phyloP scores from a whole-genome alignment of 2,113 vertebrate species.

The Psophia crepitans region DNA sequence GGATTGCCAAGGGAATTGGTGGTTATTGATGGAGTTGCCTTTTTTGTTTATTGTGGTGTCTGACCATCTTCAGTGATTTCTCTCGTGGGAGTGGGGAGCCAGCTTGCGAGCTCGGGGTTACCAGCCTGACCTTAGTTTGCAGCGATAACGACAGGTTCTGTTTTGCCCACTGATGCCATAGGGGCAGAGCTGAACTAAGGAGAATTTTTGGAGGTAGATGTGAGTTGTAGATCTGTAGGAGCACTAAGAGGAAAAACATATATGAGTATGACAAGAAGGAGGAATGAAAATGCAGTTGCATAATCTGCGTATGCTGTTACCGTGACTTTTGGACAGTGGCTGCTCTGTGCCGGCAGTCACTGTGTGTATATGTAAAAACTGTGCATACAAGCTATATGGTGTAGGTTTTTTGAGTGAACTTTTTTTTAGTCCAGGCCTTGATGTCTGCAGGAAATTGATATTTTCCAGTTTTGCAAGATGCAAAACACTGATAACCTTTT shows the following conservation, averaged over 20 bases:
- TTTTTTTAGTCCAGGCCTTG: background rate
- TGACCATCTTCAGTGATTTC: background rate
- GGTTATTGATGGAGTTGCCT: background rate
- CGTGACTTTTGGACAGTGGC: background rate
- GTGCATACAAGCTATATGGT: background rate
- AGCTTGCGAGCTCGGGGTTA: accelerated
- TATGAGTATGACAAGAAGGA: background rate
- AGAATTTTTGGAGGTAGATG: background rate
- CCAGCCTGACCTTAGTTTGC: background rate
- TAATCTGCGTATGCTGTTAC: background rate
- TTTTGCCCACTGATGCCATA: background rate
- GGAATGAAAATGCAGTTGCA: background rate
- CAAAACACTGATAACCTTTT: slow-evolving; percentile 30
- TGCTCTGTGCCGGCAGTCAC: background rate
- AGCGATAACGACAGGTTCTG: background rate
- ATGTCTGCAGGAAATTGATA: slow-evolving; percentile 36
- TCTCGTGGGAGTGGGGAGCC: background rate
- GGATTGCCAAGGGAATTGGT: background rate
- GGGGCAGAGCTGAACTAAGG: background rate
- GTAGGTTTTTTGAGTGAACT: background rate
- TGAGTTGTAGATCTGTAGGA: background rate
- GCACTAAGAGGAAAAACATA: background rate
- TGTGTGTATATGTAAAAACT: background rate
- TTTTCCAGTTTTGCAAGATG: slow-evolving; percentile 33
- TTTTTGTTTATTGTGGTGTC: background rate